These are phyloP conservation scores for Salmo trutta DNA, from an alignment of 2,797 vertebrate species.

Conservation along the genomic window DNA sequence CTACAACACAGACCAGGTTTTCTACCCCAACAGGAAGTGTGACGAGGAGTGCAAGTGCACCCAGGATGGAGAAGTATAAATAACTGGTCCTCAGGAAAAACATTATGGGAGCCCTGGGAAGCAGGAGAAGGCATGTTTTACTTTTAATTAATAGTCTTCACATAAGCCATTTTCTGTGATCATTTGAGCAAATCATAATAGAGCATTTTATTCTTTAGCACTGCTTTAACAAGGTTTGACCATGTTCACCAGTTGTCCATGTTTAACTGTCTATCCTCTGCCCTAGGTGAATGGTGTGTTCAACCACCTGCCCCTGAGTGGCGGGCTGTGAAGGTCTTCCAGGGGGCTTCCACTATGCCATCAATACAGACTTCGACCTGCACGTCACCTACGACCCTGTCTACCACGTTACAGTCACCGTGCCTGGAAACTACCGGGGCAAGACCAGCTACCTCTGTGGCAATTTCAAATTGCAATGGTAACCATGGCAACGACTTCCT, in stretches of 20 bases:
- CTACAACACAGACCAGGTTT: conserved; percentile 65
- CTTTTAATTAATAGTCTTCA: too few relatives aligned
- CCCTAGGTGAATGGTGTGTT: conserved; percentile 71
- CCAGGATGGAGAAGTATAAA: conserved; percentile 59
- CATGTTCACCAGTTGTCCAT: too few relatives aligned
- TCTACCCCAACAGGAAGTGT: conserved; percentile 72
- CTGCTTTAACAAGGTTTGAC: too few relatives aligned
- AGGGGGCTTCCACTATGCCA: conserved; percentile 51
- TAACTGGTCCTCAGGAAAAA: conserved; percentile 60
- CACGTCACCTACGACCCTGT: conserved; percentile 67
- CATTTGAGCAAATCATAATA: too few relatives aligned
- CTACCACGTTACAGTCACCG: conserved; percentile 66
- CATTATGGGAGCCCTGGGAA: background rate
- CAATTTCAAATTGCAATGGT: conserved; percentile 75
- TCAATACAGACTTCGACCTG: conserved; percentile 70
- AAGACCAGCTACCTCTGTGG: conserved; percentile 76
- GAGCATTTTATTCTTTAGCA: too few relatives aligned
- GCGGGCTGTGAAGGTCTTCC: conserved; percentile 57
- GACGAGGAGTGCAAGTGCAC: conserved; percentile 69
- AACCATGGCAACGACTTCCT: conserved; percentile 66
- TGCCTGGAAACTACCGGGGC: conserved; percentile 66
- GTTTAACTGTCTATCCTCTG: background rate
- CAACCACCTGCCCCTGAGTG: conserved; percentile 66
- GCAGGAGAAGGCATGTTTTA: too few relatives aligned
- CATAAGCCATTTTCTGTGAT: too few relatives aligned